Evolutionary conservation across 1,140 invertebrate genomes (phyloP).

Genomic region (Calephelis virginiensis): DNA sequence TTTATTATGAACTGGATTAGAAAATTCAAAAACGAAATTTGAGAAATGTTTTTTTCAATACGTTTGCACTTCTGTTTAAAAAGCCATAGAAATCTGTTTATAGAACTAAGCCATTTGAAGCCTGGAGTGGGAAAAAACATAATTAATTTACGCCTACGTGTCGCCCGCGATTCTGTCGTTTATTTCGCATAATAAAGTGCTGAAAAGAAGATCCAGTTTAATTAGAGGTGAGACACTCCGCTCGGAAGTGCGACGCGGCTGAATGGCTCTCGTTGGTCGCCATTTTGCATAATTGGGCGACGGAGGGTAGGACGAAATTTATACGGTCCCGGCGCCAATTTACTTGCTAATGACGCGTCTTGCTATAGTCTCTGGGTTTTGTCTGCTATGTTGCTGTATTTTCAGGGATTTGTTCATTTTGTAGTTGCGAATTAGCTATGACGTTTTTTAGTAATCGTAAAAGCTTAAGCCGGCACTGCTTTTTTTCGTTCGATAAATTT

Average conservation of each 20-base stretch:
- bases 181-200: constrained; percentile 74
- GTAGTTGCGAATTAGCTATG: constrained; percentile 21
- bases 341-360: constrained; percentile 75
- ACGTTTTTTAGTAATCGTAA: not conserved
- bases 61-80: not conserved
- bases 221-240: constrained; percentile 73
- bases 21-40: too few species aligned
- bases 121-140: constrained; percentile 26
- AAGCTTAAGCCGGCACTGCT: too few species aligned
- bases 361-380: constrained; percentile 56
- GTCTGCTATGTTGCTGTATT: constrained; percentile 43
- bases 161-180: constrained; percentile 58
- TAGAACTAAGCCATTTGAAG: constrained; percentile 10
- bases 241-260: constrained; percentile 60
- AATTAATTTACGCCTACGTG: constrained; percentile 58
- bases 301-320: constrained; percentile 71
- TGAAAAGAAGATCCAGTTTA: constrained; percentile 74
- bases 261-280: constrained; percentile 70
- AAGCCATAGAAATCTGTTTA: constrained; percentile 32
- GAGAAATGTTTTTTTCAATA: not conserved
- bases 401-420: constrained; percentile 33
- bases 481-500: too few species aligned
- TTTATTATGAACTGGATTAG: too few species aligned
- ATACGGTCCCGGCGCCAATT: constrained; percentile 70
- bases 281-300: constrained; percentile 77